phyloP scores from a whole-genome alignment of 1,140 invertebrate genomes.

The Nasonia giraulti region DNA sequence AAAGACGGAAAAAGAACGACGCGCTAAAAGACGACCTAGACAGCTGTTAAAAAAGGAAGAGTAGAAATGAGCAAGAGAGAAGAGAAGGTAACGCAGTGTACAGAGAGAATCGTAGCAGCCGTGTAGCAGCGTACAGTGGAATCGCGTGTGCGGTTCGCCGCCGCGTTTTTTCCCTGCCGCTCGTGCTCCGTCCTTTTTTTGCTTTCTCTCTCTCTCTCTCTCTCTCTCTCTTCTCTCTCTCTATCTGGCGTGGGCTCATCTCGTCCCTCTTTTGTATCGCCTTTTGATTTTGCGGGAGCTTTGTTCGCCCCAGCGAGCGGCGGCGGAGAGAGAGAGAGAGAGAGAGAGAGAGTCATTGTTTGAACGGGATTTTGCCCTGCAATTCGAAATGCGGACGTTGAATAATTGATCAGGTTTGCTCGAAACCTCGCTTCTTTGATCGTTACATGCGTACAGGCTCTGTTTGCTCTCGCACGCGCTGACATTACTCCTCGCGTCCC shows the following conservation, averaged over 20 bases:
- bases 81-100: too few species aligned
- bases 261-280: slow-evolving; percentile 35
- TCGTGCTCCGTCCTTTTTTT: slow-evolving; percentile 19
- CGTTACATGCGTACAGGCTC: neutral
- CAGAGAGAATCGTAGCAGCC: too few species aligned
- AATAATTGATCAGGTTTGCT: slow-evolving; percentile 47
- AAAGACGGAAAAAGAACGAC: neutral
- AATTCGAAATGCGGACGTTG: slow-evolving; percentile 37
- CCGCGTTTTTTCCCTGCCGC: neutral
- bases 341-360: slow-evolving; percentile 23
- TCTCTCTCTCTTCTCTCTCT: too few species aligned
- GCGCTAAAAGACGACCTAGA: neutral
- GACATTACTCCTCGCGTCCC: too few species aligned
- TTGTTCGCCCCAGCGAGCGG: neutral
- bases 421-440: slow-evolving; percentile 7
- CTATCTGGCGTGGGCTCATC: neutral
- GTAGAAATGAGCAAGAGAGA: slow-evolving; percentile 22
- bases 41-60: neutral
- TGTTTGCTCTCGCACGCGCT: too few species aligned
- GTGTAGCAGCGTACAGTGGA: neutral
- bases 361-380: slow-evolving; percentile 7
- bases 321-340: neutral
- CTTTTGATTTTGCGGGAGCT: slow-evolving; percentile 27
- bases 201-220: neutral
- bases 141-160: slow-evolving; percentile 39